phyloP scores from a whole-genome alignment of 1,140 invertebrate species.

The Drosophila equinoxialis region DNA sequence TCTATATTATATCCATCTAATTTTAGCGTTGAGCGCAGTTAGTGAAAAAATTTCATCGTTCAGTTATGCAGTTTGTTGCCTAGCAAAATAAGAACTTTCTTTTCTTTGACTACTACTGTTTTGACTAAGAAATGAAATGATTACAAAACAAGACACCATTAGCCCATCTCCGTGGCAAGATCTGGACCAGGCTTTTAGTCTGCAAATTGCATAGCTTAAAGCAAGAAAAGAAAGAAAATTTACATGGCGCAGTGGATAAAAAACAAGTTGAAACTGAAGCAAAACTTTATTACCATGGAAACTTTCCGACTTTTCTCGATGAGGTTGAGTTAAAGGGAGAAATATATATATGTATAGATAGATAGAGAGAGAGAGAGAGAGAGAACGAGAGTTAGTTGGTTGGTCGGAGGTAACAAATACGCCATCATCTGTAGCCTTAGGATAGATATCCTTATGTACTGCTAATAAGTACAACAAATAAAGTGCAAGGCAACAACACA shows the following conservation, averaged over 20 bases:
- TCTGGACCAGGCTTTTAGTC: not conserved
- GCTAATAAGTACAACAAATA: constrained; percentile 59
- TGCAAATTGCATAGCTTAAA: constrained; percentile 48
- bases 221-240: constrained; percentile 32
- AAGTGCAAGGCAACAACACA: constrained; percentile 24
- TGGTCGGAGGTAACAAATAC: constrained; percentile 25
- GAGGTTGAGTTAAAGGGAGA: too few species aligned
- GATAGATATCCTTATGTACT: constrained; percentile 61
- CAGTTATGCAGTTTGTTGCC: constrained; percentile 37
- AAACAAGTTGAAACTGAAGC: constrained; percentile 25
- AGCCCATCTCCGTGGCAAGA: not conserved
- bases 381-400: too few species aligned
- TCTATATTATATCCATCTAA: constrained; percentile 1
- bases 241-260: constrained; percentile 29
- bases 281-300: constrained; percentile 43
- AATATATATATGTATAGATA: too few species aligned
- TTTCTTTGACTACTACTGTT: constrained; percentile 37
- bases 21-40: constrained; percentile 11
- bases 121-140: constrained; percentile 64
- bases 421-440: constrained; percentile 29
- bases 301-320: constrained; percentile 19
- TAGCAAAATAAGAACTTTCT: constrained; percentile 62
- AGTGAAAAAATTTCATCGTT: constrained; percentile 6
- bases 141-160: constrained; percentile 44
- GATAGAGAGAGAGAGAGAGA: too few species aligned